phyloP scores from a whole-genome alignment of 2,888 invertebrate genomes.

The Drosophila eohydei region DNA sequence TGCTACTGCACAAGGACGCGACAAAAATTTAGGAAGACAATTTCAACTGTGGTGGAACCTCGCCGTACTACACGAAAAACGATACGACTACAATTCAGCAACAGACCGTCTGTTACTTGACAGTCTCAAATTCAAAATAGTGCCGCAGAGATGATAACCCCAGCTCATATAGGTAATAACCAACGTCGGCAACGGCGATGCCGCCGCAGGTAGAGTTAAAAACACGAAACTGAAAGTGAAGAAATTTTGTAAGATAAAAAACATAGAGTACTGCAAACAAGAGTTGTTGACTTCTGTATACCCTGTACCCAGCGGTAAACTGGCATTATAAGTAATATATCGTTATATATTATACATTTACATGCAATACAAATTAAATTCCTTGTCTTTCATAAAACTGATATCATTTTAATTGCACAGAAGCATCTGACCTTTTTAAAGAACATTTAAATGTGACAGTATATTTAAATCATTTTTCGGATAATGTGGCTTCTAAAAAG shows the following conservation, averaged over 20 bases:
- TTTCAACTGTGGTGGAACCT: not conserved
- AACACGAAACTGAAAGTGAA: constrained; percentile 72
- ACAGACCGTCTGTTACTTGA: constrained; percentile 80
- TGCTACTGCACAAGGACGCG: constrained; percentile 22
- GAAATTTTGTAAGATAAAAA: constrained; percentile 61
- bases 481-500: too few species aligned
- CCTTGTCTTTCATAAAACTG: not conserved
- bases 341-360: too few species aligned
- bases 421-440: not conserved
- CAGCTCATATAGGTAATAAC: constrained; percentile 83
- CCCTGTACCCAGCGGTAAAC: not conserved
- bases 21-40: not conserved
- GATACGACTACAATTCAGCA: constrained; percentile 20
- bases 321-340: not conserved
- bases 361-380: too few species aligned
- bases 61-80: constrained; percentile 10
- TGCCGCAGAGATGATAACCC: constrained; percentile 81
- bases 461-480: too few species aligned
- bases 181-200: constrained; percentile 42
- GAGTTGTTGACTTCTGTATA: not conserved
- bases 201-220: constrained; percentile 32
- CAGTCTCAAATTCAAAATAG: constrained; percentile 84
- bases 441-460: too few species aligned
- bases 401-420: not conserved
- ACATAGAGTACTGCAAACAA: not conserved